These are phyloP conservation scores for Scolopax bukidnonensis DNA, from an alignment of 2,797 vertebrate genomes.

Conservation along the genomic window DNA sequence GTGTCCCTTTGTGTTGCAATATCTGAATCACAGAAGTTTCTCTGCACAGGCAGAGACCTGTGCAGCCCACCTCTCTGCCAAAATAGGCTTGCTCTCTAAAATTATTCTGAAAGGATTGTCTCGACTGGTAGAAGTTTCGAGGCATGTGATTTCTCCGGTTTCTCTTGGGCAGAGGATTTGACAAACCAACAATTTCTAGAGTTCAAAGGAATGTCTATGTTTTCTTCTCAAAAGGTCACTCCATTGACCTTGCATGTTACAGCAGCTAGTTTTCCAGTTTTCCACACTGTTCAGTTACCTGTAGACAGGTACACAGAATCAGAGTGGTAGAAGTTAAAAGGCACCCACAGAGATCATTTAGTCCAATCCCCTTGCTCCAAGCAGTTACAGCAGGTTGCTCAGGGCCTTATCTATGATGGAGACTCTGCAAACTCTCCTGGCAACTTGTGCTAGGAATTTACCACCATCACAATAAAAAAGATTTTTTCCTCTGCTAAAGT, in stretches of 20 bases:
- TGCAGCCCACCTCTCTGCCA: neutral
- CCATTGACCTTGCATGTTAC: neutral
- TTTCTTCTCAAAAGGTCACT: neutral
- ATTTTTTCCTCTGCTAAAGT: neutral
- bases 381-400: neutral
- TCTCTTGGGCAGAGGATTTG: neutral
- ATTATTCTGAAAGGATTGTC: neutral
- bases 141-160: neutral
- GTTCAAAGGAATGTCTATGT: neutral
- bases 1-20: constrained; percentile 31
- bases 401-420: neutral
- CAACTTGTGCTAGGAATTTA: neutral
- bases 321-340: neutral
- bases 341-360: neutral
- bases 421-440: neutral
- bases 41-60: constrained; percentile 11
- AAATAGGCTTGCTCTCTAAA: constrained; percentile 5
- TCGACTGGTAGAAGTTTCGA: constrained; percentile 6
- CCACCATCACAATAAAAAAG: neutral
- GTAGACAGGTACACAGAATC: neutral
- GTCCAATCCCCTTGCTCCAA: neutral
- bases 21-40: constrained; percentile 22
- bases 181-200: neutral
- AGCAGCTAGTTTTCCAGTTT: neutral
- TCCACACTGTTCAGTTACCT: neutral